Evolutionary conservation across 2,888 invertebrate genomes (phyloP), one percentile per base, ranked within the genome.

Genomic region (Xanthorhoe spadicearia): DNA sequence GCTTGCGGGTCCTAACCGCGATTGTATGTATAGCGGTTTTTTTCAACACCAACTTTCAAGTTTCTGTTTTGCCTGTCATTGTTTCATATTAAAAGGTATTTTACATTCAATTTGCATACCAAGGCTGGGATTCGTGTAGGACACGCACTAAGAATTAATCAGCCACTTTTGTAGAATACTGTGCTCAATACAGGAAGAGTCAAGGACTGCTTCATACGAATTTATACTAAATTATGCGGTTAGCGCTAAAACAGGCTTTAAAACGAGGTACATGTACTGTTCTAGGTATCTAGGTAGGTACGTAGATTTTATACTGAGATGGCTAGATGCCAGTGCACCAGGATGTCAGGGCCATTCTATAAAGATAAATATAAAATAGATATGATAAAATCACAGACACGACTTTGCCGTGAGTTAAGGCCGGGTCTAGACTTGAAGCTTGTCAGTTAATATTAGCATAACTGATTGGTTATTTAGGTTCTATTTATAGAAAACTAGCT

Each of bases 1-100:
- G 79, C 83, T 81, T 82, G 80, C 55, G 64, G 70, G 64, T 46
- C 65, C 52, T 71, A 68, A 74, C 72, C 75, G 64, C 70, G 74
- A 70, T 71, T 74, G 78, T 83, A 81, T 78, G 77, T 78, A 72
- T 77, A 77, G 68, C 74, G 74, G 76, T 74, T 76, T 81, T 83
- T 48, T 86, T 83, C 83, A 80, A 78, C 74, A 75, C 75, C 73
- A 51, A 60, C 68, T 70, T 76, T 69, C 69, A 61, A 65, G 69
- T 67, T 73, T 74, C 74, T 32, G 32, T 74, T 66, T 77, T 77
- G 75, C 76, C 72, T 75, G 72, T 74, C 74, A 72, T 71, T 57
- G 68, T 66, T 72, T 64, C 65, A 60, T 38, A 49, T 53, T 60
- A 69, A 70, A 65, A 53, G 15, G 54, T 64, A 68, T 69, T 79